These are phyloP conservation scores for Tapirus terrestris DNA, from an alignment of 2,113 vertebrate species.

Conservation along the genomic window DNA sequence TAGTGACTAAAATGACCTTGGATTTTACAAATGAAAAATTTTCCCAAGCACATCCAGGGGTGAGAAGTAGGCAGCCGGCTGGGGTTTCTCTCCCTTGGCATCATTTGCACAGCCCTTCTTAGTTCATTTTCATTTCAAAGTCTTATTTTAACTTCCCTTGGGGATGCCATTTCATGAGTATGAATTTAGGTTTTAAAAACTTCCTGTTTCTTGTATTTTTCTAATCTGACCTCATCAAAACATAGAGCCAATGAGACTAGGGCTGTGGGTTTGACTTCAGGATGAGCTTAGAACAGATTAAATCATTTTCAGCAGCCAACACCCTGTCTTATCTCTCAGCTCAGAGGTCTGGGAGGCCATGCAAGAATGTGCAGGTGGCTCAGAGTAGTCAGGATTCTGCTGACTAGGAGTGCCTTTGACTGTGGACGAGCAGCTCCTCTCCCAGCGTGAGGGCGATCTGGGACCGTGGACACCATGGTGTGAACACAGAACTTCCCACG, in stretches of 20 bases:
- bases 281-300: fast-evolving
- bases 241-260: fast-evolving
- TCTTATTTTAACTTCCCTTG: background rate
- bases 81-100: background rate
- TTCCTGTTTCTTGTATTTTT: background rate
- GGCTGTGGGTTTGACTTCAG: background rate
- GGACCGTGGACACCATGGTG: fast-evolving
- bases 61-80: background rate
- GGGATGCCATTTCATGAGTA: background rate
- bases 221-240: background rate
- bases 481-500: background rate
- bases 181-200: background rate
- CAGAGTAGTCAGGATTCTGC: fast-evolving
- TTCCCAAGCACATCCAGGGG: background rate
- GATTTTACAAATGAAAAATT: background rate
- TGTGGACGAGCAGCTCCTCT: background rate
- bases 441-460: fast-evolving
- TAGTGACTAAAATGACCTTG: background rate
- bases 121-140: background rate
- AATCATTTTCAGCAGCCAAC: fast-evolving
- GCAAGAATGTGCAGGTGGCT: fast-evolving
- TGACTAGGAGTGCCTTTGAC: fast-evolving
- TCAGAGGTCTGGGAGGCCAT: background rate
- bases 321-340: background rate
- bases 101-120: background rate